Conservation (phyloP, 1,140 invertebrate genomes). For the Lethrus apterus region DNA sequence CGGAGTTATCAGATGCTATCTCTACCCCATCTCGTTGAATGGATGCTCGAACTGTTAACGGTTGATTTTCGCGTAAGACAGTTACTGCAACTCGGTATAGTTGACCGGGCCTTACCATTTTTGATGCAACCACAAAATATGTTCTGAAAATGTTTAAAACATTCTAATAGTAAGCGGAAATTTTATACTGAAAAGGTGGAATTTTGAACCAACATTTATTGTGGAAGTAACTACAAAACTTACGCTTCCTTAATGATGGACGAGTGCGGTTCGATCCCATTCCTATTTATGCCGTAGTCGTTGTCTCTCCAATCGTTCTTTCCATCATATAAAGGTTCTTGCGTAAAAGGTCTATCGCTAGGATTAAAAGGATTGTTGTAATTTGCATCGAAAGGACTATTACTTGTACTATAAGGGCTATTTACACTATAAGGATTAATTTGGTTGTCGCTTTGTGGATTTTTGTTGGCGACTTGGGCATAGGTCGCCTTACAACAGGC, state of each 20-base stretch:
- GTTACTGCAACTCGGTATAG: constrained; percentile 77
- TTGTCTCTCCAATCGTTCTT: constrained; percentile 3
- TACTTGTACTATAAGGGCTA: constrained; percentile 17
- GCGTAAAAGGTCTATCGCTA: constrained; percentile 11
- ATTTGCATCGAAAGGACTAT: constrained; percentile 18
- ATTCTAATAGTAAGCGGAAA: constrained; percentile 3
- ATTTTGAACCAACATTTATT: not conserved
- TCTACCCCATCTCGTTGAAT: constrained; percentile 84
- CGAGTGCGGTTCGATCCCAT: constrained; percentile 6
- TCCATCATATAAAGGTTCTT: constrained; percentile 21
- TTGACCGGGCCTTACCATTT: constrained; percentile 77
- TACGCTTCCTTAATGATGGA: constrained; percentile 12
- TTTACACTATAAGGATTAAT: constrained; percentile 12
- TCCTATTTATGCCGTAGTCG: constrained; percentile 1
- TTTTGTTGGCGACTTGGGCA: no score
- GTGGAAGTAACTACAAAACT: constrained; percentile 12
- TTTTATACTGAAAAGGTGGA: not conserved
- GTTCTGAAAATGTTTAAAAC: constrained; percentile 38
- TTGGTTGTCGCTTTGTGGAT: no score
- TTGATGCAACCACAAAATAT: constrained; percentile 81
- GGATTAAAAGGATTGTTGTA: constrained; percentile 8
- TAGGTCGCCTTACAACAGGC: no score
- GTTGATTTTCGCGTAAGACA: constrained; percentile 61
- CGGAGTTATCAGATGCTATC: constrained; percentile 65
- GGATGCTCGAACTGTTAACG: constrained; percentile 72